Percentiles rank a stretch among this genome's conserved stretches.
Evolutionary conservation across 92 coral and sea anemone species (phyloP).

Genomic region (Metridium senile): DNA sequence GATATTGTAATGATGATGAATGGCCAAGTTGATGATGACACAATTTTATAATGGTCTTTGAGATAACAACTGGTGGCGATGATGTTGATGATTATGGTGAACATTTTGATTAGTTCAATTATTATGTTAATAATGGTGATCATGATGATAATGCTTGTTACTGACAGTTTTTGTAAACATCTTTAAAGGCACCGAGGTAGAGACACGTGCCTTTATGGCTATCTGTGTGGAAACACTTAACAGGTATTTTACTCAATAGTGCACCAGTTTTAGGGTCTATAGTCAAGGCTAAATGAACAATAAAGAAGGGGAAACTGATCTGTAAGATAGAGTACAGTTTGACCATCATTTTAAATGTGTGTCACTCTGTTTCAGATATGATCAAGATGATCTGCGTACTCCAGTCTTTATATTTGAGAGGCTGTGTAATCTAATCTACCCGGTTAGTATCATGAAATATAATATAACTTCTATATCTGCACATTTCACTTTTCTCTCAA

Average conservation of each 20-base stretch:
- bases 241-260: slow-evolving; percentile 60
- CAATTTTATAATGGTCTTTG: too few species aligned
- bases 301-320: not conserved
- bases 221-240: slow-evolving; percentile 98
- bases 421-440: slow-evolving; percentile 93
- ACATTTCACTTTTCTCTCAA: too few species aligned
- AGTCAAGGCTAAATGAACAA: not conserved
- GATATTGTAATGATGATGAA: too few species aligned
- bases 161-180: not conserved
- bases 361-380: slow-evolving; percentile 62
- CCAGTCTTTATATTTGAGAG: slow-evolving; percentile 98
- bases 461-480: too few species aligned
- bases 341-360: not conserved
- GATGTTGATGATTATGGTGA: not conserved
- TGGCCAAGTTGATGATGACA: too few species aligned
- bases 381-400: slow-evolving; percentile 92
- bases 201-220: slow-evolving; percentile 94
- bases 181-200: slow-evolving; percentile 85
- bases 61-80: not conserved
- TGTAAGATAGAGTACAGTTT: too few species aligned
- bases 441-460: slow-evolving; percentile 55
- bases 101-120: too few species aligned
- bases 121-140: not conserved
- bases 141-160: not conserved
- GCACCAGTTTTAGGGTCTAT: too few species aligned